These are phyloP conservation scores for Eretmochelys imbricata DNA, from an alignment of 2,113 vertebrate species.

Conservation along the genomic window DNA sequence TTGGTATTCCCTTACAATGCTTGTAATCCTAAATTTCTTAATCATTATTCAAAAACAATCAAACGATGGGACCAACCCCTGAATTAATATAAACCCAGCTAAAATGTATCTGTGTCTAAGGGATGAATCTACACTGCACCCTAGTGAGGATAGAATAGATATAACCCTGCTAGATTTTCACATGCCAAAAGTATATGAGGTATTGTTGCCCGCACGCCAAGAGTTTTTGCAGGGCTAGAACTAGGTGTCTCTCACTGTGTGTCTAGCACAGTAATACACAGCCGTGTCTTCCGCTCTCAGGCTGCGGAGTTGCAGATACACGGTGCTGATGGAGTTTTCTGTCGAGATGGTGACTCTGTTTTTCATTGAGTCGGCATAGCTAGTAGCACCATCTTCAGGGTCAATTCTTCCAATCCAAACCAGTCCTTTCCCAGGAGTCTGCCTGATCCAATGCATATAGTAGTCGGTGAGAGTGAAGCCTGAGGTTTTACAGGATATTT, in stretches of 20 bases:
- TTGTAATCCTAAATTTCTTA: too few species aligned
- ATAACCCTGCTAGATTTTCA: too few species aligned
- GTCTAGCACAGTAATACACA: neutral
- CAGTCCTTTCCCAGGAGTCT: neutral
- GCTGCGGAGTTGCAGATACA: constrained; percentile 30
- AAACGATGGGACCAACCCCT: too few species aligned
- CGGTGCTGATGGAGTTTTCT: constrained; percentile 5
- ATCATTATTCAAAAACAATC: too few species aligned
- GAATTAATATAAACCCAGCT: too few species aligned
- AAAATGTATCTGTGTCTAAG: too few species aligned
- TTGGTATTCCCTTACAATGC: too few species aligned
- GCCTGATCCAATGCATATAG: neutral
- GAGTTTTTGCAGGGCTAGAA: neutral
- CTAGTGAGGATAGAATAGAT: too few species aligned
- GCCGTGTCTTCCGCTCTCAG: constrained; percentile 49
- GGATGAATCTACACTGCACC: too few species aligned
- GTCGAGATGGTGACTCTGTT: constrained; percentile 29
- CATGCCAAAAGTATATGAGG: too few species aligned
- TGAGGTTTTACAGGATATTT: neutral
- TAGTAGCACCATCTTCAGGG: neutral
- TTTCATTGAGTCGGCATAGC: neutral
- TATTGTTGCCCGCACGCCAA: too few species aligned
- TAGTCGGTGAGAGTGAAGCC: neutral
- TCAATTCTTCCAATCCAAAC: accelerated
- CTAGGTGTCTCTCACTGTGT: neutral